phyloP scores from a whole-genome alignment of 2,113 vertebrate genomes.

The Puntigrus tetrazona region DNA sequence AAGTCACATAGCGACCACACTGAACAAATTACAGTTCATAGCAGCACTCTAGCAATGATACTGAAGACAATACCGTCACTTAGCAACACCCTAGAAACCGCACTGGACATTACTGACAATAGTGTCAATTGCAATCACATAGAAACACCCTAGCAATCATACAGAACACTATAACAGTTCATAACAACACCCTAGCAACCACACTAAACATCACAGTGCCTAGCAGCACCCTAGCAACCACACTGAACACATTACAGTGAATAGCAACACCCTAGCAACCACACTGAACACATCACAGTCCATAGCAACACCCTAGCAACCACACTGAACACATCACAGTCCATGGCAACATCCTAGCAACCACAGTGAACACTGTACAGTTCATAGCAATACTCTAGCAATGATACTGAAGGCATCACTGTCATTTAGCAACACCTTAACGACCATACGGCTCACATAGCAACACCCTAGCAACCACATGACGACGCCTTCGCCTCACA shows the following conservation, averaged over 20 bases:
- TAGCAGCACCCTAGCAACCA: neutral
- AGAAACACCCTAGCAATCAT: neutral
- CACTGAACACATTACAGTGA: neutral
- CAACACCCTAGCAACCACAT: neutral
- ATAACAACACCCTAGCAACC: neutral
- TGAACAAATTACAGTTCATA: neutral
- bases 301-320: neutral
- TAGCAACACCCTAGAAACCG: neutral
- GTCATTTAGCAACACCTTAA: neutral
- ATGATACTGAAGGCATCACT: neutral
- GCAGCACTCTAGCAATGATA: neutral
- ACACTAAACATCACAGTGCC: neutral
- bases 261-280: neutral
- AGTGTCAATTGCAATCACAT: neutral
- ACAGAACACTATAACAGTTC: neutral
- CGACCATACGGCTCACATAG: neutral
- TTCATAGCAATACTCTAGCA: neutral
- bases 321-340: neutral
- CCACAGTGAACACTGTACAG: neutral
- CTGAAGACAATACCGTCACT: too few relatives aligned
- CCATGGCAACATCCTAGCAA: neutral
- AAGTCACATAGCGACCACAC: neutral
- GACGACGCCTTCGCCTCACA: neutral
- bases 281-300: neutral
- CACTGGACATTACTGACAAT: neutral